Evolutionary conservation across 2,113 vertebrate species (phyloP), one percentile per base, ranked within the genome.

Genomic region (Pseudorhombus dupliciocellatus): DNA sequence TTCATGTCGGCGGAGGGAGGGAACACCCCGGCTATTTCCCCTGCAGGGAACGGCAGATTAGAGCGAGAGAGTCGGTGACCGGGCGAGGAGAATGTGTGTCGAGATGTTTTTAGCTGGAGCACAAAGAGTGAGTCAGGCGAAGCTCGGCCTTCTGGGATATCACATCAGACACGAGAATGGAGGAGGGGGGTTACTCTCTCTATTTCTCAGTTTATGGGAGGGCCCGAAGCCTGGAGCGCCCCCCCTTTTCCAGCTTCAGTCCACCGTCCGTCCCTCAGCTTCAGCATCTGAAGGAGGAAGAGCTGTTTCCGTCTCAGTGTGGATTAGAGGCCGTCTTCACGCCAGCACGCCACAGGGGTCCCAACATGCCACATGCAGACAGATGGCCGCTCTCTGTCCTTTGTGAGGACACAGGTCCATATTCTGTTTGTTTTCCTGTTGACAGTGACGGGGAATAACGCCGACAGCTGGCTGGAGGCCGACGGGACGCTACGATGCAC

Each of bases 81-180:
- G 71, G 68, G 62, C 61, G 56, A 75, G 65, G 48, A 77, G 67
- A 80, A 82, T 34, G 66, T 80, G 79, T 81, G 86, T 84, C 72
- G 62, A 75, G 80, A 71, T 77, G 86, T 68, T 87, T 87, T 85
- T 70, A 83, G 74, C 65, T 37, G 68, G 66, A 83, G 55, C 65
- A 50, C 57, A 75, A 78, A 83, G 53, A 58, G 64, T 50, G 86
- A 81, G 77, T 83, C 83, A 85, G 76, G 48, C 56, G 22, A 50
- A 31, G 7, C 61, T 62, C 58, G 28, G 80, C 72, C 80, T 76
- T 66, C 71, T 68, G 87, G 81, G 79, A 88, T 7, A 21, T 74
- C 40, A 48, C 28, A 62, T 74, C 34, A 37, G 34, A 37, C 51
- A 79, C 63, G 15, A 44, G 40, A 15, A 44, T 15, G 40, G 40